Conservation (phyloP, 2,888 invertebrate species). For the Mesoligia furuncula region DNA sequence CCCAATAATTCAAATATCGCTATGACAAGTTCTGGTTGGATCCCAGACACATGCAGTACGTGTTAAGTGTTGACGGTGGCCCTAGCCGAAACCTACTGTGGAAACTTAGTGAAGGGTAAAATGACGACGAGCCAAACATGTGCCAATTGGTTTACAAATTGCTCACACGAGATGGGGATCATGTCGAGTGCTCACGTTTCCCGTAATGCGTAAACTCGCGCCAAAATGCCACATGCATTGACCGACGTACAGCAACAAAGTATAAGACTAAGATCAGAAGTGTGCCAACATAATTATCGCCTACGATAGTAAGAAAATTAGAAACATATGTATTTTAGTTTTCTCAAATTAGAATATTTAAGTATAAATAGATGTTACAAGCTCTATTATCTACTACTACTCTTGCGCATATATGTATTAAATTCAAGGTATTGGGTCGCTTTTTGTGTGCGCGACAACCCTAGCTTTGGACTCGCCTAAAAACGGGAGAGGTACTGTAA, state of each 20-base stretch:
- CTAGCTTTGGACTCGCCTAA: conserved; percentile 17
- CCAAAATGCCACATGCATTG: conserved; percentile 30
- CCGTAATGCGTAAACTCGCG: conserved; percentile 23
- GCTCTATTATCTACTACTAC: neutral
- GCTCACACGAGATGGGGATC: conserved; percentile 21
- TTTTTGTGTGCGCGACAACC: conserved; percentile 25
- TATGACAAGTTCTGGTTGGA: neutral
- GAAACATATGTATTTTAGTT: conserved; percentile 21
- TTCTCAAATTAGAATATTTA: conserved; percentile 32
- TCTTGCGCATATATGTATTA: neutral
- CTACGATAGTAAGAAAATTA: conserved; percentile 27
- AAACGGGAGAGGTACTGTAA: conserved; percentile 44
- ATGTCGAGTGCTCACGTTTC: conserved; percentile 21
- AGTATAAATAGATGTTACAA: conserved; percentile 40
- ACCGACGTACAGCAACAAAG: conserved; percentile 4
- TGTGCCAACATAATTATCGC: conserved; percentile 32
- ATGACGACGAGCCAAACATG: conserved; percentile 1
- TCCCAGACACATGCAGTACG: neutral
- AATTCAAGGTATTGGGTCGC: neutral
- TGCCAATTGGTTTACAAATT: conserved; percentile 6
- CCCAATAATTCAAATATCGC: neutral
- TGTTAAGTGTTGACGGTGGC: neutral
- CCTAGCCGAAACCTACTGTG: neutral
- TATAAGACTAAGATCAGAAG: conserved; percentile 4
- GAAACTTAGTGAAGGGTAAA: neutral